Percentiles rank a stretch among this genome's conserved stretches.
Conservation (phyloP, 2,797 vertebrate genomes). For the Phalanger gymnotis region DNA sequence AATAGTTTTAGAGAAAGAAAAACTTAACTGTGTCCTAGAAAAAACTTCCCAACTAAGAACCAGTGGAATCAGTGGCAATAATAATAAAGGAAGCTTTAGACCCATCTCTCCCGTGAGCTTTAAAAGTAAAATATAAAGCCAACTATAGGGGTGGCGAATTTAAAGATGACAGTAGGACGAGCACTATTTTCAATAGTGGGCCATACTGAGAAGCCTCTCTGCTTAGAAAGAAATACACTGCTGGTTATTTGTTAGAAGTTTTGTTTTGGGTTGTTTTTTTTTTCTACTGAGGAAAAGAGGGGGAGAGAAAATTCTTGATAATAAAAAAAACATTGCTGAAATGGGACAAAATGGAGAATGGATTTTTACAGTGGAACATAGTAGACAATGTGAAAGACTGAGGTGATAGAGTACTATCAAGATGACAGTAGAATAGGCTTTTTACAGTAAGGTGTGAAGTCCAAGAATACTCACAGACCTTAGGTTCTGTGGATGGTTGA, state of each 20-base stretch:
- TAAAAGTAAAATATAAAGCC: background rate
- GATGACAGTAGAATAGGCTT: background rate
- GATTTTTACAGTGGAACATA: background rate
- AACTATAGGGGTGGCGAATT: background rate
- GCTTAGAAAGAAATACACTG: background rate
- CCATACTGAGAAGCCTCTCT: background rate
- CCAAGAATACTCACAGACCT: background rate
- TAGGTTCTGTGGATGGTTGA: background rate
- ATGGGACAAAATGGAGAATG: background rate
- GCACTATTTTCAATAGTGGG: background rate
- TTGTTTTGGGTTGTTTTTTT: background rate
- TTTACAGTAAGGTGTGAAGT: background rate
- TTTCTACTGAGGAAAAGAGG: background rate
- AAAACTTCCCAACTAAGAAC: background rate
- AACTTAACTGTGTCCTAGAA: background rate
- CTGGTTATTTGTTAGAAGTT: background rate
- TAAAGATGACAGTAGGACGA: background rate
- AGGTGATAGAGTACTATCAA: background rate
- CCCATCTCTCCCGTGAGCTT: background rate
- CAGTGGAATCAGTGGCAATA: background rate
- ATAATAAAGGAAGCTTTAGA: background rate
- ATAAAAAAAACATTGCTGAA: background rate
- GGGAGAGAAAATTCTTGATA: background rate
- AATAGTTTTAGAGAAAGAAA: background rate
- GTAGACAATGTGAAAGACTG: background rate